Evolutionary conservation across 2,113 vertebrate species (phyloP).

Genomic region (Vanacampus margaritifer): DNA sequence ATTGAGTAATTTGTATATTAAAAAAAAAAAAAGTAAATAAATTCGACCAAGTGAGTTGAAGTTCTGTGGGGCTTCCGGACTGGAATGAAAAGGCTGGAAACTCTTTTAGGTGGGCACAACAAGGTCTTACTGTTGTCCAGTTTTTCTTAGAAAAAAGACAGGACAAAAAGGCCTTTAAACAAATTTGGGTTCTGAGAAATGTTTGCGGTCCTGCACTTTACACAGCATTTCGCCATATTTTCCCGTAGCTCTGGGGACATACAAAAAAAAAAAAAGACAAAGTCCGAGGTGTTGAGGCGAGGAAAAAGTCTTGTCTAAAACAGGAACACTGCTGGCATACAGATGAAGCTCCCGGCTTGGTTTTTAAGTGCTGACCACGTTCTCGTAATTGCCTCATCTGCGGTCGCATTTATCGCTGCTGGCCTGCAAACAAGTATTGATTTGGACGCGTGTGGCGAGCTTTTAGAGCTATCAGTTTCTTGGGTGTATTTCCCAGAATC

Average conservation of each 20-base stretch:
- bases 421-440: slow-evolving; percentile 51
- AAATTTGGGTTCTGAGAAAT: slow-evolving; percentile 16
- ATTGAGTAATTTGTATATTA: background rate
- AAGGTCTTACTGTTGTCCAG: slow-evolving; percentile 3
- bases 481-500: slow-evolving; percentile 61
- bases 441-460: slow-evolving; percentile 36
- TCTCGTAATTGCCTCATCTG: slow-evolving; percentile 19
- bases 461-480: slow-evolving; percentile 54
- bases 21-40: too few species aligned
- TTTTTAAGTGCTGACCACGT: slow-evolving; percentile 30
- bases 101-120: background rate
- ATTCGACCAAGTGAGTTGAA: background rate
- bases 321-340: slow-evolving; percentile 11
- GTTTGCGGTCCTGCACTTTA: background rate
- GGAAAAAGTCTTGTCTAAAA: slow-evolving; percentile 18
- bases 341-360: slow-evolving; percentile 11
- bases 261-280: slow-evolving; percentile 22
- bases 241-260: slow-evolving; percentile 4
- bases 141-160: background rate
- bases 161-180: background rate
- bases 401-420: slow-evolving; percentile 29
- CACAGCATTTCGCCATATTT: slow-evolving; percentile 1
- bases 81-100: background rate
- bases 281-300: slow-evolving; percentile 18
- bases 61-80: background rate